A percentile compares a stretch with the other conserved stretches of the same genome.
Conservation (phyloP, 2,113 vertebrate species). For the Rallus limicola region DNA sequence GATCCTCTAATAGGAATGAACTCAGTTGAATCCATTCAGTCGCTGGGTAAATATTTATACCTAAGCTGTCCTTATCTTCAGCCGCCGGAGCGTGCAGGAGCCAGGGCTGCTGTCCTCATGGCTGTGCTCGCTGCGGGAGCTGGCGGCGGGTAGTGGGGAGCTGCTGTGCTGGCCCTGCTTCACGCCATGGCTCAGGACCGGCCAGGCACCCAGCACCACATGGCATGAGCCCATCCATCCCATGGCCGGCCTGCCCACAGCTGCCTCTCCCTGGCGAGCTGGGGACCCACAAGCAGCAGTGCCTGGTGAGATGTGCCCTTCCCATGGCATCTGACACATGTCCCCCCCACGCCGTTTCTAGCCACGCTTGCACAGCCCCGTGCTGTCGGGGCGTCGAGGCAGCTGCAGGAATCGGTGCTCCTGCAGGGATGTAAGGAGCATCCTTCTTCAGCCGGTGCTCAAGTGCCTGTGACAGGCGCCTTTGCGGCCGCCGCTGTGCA, state of each 20-base stretch:
- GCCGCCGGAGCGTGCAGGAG: not conserved
- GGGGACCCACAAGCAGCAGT: not conserved
- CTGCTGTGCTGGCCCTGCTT: not conserved
- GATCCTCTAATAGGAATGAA: constrained; percentile 69
- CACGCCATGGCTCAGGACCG: accelerated
- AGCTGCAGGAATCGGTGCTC: accelerated
- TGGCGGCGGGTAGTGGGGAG: not conserved
- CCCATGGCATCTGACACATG: not conserved
- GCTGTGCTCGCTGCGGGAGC: not conserved
- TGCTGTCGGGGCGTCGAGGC: accelerated
- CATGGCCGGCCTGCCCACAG: accelerated
- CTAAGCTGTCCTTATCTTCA: not conserved
- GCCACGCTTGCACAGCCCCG: accelerated
- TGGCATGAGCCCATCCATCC: accelerated
- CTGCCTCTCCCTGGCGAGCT: not conserved
- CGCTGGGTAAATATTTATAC: constrained; percentile 46
- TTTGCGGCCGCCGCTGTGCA: accelerated
- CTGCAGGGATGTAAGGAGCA: not conserved
- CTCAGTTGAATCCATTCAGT: constrained; percentile 67
- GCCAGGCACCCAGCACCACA: accelerated
- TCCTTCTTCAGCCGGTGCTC: accelerated
- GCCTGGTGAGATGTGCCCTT: not conserved
- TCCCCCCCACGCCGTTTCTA: not conserved
- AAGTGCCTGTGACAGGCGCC: not conserved
- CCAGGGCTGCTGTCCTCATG: accelerated